Evolutionary conservation across 2,113 vertebrate genomes (phyloP).

Genomic region (Cyprinodon brontotheroides): DNA sequence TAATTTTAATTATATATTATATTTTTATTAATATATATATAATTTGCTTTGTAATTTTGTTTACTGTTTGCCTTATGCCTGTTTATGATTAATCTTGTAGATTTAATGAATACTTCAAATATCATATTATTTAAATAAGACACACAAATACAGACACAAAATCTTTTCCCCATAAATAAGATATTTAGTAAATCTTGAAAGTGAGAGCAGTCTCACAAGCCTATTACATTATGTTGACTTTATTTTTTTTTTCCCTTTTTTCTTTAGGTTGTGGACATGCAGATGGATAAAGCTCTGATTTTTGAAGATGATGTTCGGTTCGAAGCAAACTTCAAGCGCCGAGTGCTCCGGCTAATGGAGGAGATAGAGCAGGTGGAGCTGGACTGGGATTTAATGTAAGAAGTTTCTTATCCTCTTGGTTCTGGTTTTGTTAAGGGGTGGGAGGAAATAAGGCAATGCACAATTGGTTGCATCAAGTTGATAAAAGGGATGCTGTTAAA

Average conservation of each 20-base stretch:
- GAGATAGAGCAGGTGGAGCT: slow-evolving; percentile 82
- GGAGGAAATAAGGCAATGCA: not conserved
- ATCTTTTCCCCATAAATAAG: too few species aligned
- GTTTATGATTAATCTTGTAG: too few species aligned
- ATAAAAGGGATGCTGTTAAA: not conserved
- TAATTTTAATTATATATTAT: too few species aligned
- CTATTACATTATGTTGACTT: not conserved
- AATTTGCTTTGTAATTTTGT: too few species aligned
- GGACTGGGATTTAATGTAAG: slow-evolving; percentile 96
- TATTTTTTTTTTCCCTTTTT: not conserved
- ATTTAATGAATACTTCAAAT: too few species aligned
- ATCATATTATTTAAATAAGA: too few species aligned
- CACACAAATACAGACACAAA: too few species aligned
- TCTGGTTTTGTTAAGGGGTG: not conserved
- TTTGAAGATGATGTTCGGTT: slow-evolving; percentile 95
- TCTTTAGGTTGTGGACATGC: slow-evolving; percentile 83
- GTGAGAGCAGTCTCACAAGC: too few species aligned
- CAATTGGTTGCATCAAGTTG: not conserved
- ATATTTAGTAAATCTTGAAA: too few species aligned
- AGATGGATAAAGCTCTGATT: slow-evolving; percentile 84
- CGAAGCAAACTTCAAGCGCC: slow-evolving; percentile 87
- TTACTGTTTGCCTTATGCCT: too few species aligned
- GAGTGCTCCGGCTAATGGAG: slow-evolving; percentile 84
- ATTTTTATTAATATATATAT: too few species aligned
- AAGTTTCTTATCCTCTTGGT: not conserved